phyloP scores from a whole-genome alignment of 2,888 invertebrate species.

The Syrista parreyssii region DNA sequence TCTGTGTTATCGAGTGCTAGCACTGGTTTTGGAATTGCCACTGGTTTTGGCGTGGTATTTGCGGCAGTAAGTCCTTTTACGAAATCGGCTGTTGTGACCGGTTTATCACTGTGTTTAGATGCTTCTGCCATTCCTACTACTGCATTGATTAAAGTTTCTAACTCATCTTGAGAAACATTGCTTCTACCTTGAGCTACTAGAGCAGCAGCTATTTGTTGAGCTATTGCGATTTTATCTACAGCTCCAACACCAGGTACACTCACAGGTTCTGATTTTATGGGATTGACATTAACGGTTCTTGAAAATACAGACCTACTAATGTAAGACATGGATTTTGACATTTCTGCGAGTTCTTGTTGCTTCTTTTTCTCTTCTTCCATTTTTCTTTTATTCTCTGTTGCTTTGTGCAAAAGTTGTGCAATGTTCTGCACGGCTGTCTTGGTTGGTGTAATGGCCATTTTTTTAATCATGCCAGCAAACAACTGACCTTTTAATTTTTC shows the following conservation, averaged over 20 bases:
- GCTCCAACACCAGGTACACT: conserved; percentile 79
- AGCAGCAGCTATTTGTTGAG: conserved; percentile 84
- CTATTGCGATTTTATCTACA: conserved; percentile 83
- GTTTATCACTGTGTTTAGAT: conserved; percentile 68
- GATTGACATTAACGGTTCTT: conserved; percentile 40
- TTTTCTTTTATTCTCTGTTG: conserved; percentile 68
- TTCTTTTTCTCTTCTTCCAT: conserved; percentile 61
- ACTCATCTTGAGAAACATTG: conserved; percentile 81
- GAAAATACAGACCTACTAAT: conserved; percentile 44
- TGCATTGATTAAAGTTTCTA: conserved; percentile 83
- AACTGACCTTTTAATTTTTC: conserved; percentile 86
- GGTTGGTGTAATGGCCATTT: conserved; percentile 76
- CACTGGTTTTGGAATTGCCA: background rate
- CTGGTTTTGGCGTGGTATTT: conserved; percentile 13
- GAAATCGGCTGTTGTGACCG: conserved; percentile 68
- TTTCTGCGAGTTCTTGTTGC: conserved; percentile 51
- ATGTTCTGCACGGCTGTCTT: conserved; percentile 82
- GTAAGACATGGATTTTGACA: conserved; percentile 42
- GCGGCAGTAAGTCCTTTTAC: conserved; percentile 59
- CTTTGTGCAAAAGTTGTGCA: conserved; percentile 79
- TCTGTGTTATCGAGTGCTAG: conserved; percentile 57
- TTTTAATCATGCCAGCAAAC: conserved; percentile 76
- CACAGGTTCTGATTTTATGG: conserved; percentile 66
- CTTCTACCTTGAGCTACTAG: conserved; percentile 83
- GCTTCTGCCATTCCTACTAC: conserved; percentile 79